Base-by-base conservation (phyloP, 2,888 invertebrate genomes). In the Cantharis nigra region DNA sequence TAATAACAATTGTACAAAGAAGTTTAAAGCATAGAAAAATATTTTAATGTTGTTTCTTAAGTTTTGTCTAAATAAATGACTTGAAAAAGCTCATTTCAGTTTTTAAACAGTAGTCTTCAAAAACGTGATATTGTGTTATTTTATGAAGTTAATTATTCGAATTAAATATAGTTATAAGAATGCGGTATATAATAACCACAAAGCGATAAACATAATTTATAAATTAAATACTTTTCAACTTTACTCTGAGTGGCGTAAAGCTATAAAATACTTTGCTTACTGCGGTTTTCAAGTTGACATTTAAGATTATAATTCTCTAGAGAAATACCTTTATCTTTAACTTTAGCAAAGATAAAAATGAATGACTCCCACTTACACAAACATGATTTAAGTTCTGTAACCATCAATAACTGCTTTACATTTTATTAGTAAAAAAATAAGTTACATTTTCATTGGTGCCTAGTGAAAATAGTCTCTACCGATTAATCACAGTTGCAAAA, bases 301-400 rank as follows among this genome's bases (percentile, higher is more conserved):
- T 67, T 67, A 20, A 67, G 65, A 20, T 67, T 67, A 67, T 67
- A 67, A 67, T 67, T 67, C 65, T 67, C 65, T n/a, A 7, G 65
- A 67, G 65, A 67, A 67, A 67, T 67, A 67, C 65, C 65, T 67
- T 67, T 67, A n/a, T 49, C 49, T 49, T n/a, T n/a, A n/a, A 49
- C n/a, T 49, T 49, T 7, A 5, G 49, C 1, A 49, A 49, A 49
- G n/a, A 49, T 49, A 49, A 49, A 49, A 49, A 49, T 49, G 49
- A 49, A 49, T 49, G 49, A 49, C 49, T n/a, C 13, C n/a, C n/a
- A n/a, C n/a, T 49, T 49, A 49, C n/a, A 49, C 49, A n/a, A 49
- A 49, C 49, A 49, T n/a, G n/a, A 49, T n/a, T n/a, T 49, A 7
- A 49, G 49, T 49, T 49, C 7, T 49, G 9, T n/a, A 49, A n/a